phyloP scores from a whole-genome alignment of 2,797 vertebrate genomes.

The Pteropus rufus region DNA sequence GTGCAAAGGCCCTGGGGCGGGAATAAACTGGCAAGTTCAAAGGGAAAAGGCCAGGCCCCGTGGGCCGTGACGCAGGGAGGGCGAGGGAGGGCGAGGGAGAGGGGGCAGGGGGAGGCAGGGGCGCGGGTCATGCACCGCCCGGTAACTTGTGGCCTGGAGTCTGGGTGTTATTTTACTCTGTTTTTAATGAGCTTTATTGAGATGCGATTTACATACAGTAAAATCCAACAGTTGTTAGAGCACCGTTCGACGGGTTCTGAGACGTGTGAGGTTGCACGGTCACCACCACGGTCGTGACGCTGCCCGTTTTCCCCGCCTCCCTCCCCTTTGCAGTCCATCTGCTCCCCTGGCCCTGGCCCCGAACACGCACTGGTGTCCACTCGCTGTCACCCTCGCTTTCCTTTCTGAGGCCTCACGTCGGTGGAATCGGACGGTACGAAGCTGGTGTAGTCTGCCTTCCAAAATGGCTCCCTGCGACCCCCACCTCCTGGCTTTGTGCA shows the following conservation, averaged over 20 bases:
- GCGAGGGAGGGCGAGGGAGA: rapidly evolving
- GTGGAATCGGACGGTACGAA: rapidly evolving
- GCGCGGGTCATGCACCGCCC: background rate
- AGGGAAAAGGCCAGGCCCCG: background rate
- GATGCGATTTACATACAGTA: background rate
- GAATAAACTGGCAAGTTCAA: too few relatives aligned
- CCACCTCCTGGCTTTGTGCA: too few relatives aligned
- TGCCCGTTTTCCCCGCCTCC: rapidly evolving
- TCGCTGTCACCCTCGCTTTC: background rate
- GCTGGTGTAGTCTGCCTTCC: background rate
- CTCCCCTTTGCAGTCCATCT: too few relatives aligned
- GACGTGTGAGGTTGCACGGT: rapidly evolving
- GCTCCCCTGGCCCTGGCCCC: too few relatives aligned
- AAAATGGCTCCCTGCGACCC: rapidly evolving
- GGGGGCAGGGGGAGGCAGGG: background rate
- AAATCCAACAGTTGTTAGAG: background rate
- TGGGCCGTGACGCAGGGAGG: rapidly evolving
- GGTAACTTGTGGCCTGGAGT: background rate
- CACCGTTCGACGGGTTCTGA: background rate
- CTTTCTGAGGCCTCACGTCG: too few relatives aligned
- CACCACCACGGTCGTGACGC: rapidly evolving
- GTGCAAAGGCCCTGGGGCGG: background rate
- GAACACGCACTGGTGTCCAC: background rate
- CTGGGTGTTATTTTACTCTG: background rate
- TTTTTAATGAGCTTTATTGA: background rate